Base-by-base conservation (phyloP, 2,113 vertebrate genomes). In the Gobius niger region DNA sequence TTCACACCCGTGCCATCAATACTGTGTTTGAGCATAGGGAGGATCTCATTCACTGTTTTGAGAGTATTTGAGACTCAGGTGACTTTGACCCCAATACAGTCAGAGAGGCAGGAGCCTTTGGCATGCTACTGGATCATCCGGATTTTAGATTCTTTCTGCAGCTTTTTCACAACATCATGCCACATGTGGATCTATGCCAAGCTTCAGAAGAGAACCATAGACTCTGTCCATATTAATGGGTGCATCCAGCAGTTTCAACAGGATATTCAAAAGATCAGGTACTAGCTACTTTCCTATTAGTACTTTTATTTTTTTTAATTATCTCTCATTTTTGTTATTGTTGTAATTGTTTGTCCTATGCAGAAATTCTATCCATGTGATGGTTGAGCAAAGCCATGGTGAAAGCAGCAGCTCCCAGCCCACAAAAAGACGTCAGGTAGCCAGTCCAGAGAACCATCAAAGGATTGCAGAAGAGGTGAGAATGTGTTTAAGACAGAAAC, bases 81-180 rank as follows among this genome's bases (percentile, higher is more conserved):
- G 3, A 47, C 49, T 75, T 75, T 68, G 72, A 68, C n/a, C 24
- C 40, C 2, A 1, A 10, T 12, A 75, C 62, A n/a, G 42, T 52
- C 12, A 50, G 52, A 52, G 76, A 75, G 51, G 59, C 63, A 7
- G 68, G 46, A 16, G 65, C 67, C 8, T 57, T 64, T 14, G 5
- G 44, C 34, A 65, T 62, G n/a, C 46, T 76, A 51, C 34, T 65
- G 14, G 62, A 59, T 6, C 64, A 63, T 19, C 16, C 56, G 2
- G 63, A 56, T 15, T 75, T 79, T 65, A 12, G 1, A 9, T 75
- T 72, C 49, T 72, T 67, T 24, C 59, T 76, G 46, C 11, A 13
- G 4, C 40, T 76, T 40, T 69, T 80, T 44, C 56, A 80, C 51
- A 24, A 63, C 18, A 72, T 71, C 61, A 44, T 65, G 70, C 76